These are phyloP conservation scores for Cladorhizidae sp. DNA, from an alignment of 37 sponge, comb jelly and placozoan genomes.

Conservation along the genomic window DNA sequence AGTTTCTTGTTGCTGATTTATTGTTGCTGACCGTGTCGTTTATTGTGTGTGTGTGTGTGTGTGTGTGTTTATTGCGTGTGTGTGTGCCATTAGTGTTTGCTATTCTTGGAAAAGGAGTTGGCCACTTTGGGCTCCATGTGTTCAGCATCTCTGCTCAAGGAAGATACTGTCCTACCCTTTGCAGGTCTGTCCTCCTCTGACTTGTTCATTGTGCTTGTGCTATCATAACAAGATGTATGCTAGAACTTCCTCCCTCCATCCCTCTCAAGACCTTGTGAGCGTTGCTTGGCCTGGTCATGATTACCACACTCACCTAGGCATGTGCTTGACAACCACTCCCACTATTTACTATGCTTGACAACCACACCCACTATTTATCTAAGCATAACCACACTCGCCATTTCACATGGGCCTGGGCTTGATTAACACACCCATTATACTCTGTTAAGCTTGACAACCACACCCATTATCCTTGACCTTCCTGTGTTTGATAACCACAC, in stretches of 20 bases:
- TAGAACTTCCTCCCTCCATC: not conserved
- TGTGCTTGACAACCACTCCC: not conserved
- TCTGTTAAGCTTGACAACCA: too few species aligned
- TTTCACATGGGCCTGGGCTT: too few species aligned
- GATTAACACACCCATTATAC: too few species aligned
- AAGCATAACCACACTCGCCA: too few species aligned
- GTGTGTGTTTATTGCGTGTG: not conserved
- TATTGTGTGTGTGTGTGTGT: not conserved
- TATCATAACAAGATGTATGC: not conserved
- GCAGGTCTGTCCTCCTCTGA: constrained; percentile 28
- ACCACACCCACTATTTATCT: too few species aligned
- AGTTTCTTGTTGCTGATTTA: not conserved
- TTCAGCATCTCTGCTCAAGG: constrained; percentile 70
- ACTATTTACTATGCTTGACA: not conserved
- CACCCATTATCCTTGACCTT: too few species aligned
- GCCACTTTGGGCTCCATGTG: constrained; percentile 76
- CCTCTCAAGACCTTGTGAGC: too few species aligned
- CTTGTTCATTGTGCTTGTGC: not conserved
- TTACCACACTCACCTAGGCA: too few species aligned
- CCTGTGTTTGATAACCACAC: too few species aligned
- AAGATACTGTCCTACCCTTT: constrained; percentile 56
- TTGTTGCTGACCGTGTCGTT: not conserved
- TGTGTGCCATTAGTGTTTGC: constrained; percentile 49
- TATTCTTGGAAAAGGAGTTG: constrained; percentile 84
- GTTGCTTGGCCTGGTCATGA: too few species aligned